Evolutionary conservation across 2,888 invertebrate species (phyloP).

Genomic region (Fragum fragum): DNA sequence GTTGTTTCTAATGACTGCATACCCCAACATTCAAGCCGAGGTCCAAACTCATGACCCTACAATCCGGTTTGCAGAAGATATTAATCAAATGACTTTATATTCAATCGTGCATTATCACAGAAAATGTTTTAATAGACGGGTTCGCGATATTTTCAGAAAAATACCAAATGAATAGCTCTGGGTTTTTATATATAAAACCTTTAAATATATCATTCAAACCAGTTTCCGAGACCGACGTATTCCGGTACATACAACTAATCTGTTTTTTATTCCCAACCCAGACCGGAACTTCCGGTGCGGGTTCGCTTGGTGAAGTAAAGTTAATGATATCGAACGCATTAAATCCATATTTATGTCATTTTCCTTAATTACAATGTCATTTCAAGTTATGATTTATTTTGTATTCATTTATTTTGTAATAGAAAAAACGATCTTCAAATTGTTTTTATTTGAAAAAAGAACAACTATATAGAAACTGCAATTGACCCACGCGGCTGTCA

Average conservation of each 20-base stretch:
- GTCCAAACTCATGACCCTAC: no score
- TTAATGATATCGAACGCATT: background rate
- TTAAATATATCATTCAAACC: background rate
- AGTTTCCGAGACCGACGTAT: background rate
- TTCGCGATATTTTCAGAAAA: background rate
- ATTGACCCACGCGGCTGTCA: no score
- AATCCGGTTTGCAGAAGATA: constrained; percentile 1
- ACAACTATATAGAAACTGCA: no score
- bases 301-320: background rate
- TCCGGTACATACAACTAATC: constrained; percentile 2
- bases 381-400: no score
- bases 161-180: background rate
- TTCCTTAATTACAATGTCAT: no score
- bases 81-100: background rate
- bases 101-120: background rate
- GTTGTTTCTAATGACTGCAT: no score
- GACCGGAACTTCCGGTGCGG: background rate
- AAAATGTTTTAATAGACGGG: background rate
- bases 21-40: no score
- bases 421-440: no score
- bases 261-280: background rate
- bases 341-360: background rate
- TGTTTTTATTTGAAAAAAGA: no score
- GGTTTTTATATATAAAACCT: no score
- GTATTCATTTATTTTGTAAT: no score